Evolutionary conservation across 2,888 invertebrate species (phyloP), one percentile per base, ranked within the genome.

Genomic region (Notodonta ziczac): DNA sequence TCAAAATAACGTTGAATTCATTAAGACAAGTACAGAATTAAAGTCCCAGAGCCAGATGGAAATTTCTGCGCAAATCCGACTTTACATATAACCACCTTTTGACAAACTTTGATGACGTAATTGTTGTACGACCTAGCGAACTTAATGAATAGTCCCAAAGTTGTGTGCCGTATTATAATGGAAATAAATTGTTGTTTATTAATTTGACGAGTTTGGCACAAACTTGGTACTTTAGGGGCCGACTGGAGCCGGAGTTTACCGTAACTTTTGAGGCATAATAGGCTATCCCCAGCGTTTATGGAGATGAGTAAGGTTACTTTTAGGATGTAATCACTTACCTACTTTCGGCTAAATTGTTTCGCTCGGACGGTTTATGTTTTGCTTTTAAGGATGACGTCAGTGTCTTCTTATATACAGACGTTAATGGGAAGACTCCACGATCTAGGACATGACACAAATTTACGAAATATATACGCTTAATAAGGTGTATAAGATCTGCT

Each of bases 121-220:
- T 59, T 61, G 60, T 62, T 13, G 62, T 40, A 44, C 60, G 48
- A 59, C 56, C 63, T 62, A 57, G 57, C 48, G 13, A 56, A 24
- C 56, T 62, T 62, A 66, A 66, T 77, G 65, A 74, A 66, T 63
- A 61, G 52, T 46, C 42, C 61, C 55, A 5, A 63, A 65, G 63
- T 66, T 66, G 62, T 60, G 42, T n/a, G 50, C 56, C 54, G 59
- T 69, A 69, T 67, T 66, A 62, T 70, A 70, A 72, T 73, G 60
- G 56, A 66, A 67, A 74, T 72, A 74, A 72, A 66, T 76, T 72
- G 69, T 72, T 74, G 61, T 66, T 62, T 59, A 65, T 72, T 70
- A 73, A 72, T 65, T 77, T 72, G 63, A 62, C 54, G 63, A 77
- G 76, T 67, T 67, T 56, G 54, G 16, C 32, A 53, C 14, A 56